Conservation (phyloP, 2,888 invertebrate genomes). For the Agrochola litura region DNA sequence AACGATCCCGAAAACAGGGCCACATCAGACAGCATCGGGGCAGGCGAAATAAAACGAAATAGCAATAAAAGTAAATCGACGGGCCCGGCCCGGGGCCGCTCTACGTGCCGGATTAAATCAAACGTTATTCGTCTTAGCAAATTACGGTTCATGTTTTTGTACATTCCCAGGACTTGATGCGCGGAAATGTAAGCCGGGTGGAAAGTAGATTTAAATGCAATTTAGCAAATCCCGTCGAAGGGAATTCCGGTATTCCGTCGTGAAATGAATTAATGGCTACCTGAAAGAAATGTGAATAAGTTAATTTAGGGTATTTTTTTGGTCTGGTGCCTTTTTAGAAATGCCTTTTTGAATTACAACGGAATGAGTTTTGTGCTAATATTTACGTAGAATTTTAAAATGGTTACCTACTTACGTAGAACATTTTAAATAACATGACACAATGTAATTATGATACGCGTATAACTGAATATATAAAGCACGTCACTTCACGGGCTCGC, state of each 20-base stretch:
- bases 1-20: conserved; percentile 88
- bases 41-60: conserved; percentile 87
- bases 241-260: conserved; percentile 66
- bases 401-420: too few relatives aligned
- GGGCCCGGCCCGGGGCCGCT: conserved; percentile 77
- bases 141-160: conserved; percentile 88
- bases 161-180: conserved; percentile 81
- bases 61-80: conserved; percentile 90
- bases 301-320: conserved; percentile 30
- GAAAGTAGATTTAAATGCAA: conserved; percentile 81
- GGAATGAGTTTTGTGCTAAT: neutral
- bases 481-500: conserved; percentile 20
- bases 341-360: neutral
- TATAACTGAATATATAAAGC: neutral
- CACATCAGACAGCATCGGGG: conserved; percentile 83
- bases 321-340: conserved; percentile 19
- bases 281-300: conserved; percentile 44
- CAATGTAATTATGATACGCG: conserved; percentile 1
- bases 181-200: conserved; percentile 80
- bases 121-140: conserved; percentile 90
- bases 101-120: conserved; percentile 89
- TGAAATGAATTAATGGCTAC: conserved; percentile 49
- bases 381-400: neutral
- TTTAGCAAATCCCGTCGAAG: conserved; percentile 74
- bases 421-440: neutral